Base-by-base conservation (phyloP, 2,888 invertebrate genomes). In the Amphipyra berbera region DNA sequence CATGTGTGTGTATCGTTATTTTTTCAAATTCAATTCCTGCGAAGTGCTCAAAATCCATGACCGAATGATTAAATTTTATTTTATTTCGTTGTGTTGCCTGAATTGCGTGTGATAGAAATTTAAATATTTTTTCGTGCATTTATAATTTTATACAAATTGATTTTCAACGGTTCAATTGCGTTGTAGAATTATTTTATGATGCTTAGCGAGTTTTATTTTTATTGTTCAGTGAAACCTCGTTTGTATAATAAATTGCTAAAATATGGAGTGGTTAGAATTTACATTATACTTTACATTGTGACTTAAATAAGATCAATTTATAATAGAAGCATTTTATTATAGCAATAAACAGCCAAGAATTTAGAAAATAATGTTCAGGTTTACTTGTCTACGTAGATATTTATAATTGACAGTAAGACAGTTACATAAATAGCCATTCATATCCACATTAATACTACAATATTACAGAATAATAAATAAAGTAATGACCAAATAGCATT, bases 351-450 rank as follows among this genome's bases (percentile, higher is more conserved):
- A 62, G 65, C 50, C 27, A 69, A 66, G 1, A 61, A 63, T 59
- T 46, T 14, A 45, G 8, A 49, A 1, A 59, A 79, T 68, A 63
- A 13, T 52, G 44, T 49, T 30, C 21, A 3, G 45, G 57, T 44
- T 47, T 56, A 44, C 14, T 44, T 37, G 58, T 60, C 68, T 77
- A 79, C 46, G 21, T 21, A 21, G 21, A 21, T 53, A 68, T 54
- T 67, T 71, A 69, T 78, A 78, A 78, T 78, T 78, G 78, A 78
- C 78, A 72, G 38, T 79, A 68, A 74, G 57, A 79, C 63, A 79
- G 41, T 74, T 78, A 68, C 49, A 38, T 64, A 74, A 61, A 74
- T 62, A 70, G 68, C 67, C 68, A 74, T 79, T 57, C 65, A 67
- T 66, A 64, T 21, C 37, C 49, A 65, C 57, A 67, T 56, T 61